Evolutionary conservation across 2,113 vertebrate genomes (phyloP).

Genomic region (Tetraodon nigroviridis): DNA sequence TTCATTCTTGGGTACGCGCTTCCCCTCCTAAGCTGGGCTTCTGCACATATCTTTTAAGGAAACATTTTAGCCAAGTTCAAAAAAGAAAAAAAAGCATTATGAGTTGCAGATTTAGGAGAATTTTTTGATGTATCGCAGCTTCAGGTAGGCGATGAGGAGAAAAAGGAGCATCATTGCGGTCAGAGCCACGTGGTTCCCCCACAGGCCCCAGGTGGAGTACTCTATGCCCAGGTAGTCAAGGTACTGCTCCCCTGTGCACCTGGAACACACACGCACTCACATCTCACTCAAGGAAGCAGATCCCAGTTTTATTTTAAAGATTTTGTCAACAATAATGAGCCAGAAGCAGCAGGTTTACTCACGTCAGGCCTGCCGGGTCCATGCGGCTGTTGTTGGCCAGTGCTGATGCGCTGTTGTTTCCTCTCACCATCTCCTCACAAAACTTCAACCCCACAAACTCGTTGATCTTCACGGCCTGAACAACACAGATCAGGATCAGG

Average conservation of each 20-base stretch:
- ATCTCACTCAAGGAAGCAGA: neutral
- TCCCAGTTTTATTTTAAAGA: neutral
- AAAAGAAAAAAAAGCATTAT: neutral
- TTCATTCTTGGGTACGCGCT: too few species aligned
- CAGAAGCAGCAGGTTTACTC: slow-evolving; percentile 31
- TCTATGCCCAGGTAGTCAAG: slow-evolving; percentile 81
- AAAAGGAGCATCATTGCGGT: slow-evolving; percentile 78
- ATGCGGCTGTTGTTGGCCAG: slow-evolving; percentile 9
- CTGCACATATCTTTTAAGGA: too few species aligned
- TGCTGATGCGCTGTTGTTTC: slow-evolving; percentile 12
- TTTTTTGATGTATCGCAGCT: slow-evolving; percentile 84
- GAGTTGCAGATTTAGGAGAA: slow-evolving; percentile 71
- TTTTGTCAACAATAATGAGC: neutral
- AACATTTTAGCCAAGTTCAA: neutral
- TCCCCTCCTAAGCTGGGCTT: too few species aligned
- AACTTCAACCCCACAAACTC: slow-evolving; percentile 83
- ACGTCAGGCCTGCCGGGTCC: slow-evolving; percentile 47
- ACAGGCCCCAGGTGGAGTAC: slow-evolving; percentile 80
- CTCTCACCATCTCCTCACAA: slow-evolving; percentile 54
- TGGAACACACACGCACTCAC: slow-evolving; percentile 38
- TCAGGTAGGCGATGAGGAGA: slow-evolving; percentile 82
- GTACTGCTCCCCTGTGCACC: slow-evolving; percentile 80
- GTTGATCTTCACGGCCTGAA: slow-evolving; percentile 85
- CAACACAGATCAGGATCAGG: neutral
- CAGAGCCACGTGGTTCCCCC: slow-evolving; percentile 86